These are phyloP conservation scores for Grus americana DNA, from an alignment of 2,113 vertebrate genomes.

Conservation along the genomic window DNA sequence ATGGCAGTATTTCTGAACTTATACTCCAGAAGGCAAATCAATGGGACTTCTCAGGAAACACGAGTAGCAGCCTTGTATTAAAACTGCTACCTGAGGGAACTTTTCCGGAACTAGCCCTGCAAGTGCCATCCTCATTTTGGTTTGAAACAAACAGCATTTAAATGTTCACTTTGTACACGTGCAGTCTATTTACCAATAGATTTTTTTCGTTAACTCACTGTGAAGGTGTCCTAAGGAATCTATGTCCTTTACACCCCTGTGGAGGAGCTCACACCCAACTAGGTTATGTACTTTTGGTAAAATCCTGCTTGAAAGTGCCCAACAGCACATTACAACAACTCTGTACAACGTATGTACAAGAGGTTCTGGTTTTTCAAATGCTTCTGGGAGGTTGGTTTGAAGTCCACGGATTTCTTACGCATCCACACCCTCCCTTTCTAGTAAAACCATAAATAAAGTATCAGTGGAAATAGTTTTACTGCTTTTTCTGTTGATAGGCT, in stretches of 20 bases:
- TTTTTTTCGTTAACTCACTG: fast-evolving
- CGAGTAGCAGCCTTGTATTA: not conserved
- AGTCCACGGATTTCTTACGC: not conserved
- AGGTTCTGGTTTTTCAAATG: not conserved
- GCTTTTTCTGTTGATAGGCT: not conserved
- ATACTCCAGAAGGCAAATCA: not conserved
- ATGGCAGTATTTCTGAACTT: fast-evolving
- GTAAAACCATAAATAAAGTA: not conserved
- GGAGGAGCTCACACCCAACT: no score
- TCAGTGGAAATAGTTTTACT: not conserved
- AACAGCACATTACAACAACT: fast-evolving
- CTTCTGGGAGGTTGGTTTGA: not conserved
- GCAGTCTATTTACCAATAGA: no score
- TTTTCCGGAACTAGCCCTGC: not conserved
- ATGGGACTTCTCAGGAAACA: not conserved
- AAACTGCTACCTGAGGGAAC: not conserved
- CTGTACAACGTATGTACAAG: not conserved
- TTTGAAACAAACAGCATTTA: not conserved
- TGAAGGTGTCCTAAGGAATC: no score
- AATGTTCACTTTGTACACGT: fast-evolving
- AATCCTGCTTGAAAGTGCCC: not conserved
- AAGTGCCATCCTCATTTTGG: not conserved
- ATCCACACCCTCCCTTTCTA: not conserved
- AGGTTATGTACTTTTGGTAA: fast-evolving
- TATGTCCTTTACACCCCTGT: fast-evolving